Evolutionary conservation across 2,888 invertebrate species (phyloP), one percentile per base, ranked within the genome.

Genomic region (Aspidapion aeneum): DNA sequence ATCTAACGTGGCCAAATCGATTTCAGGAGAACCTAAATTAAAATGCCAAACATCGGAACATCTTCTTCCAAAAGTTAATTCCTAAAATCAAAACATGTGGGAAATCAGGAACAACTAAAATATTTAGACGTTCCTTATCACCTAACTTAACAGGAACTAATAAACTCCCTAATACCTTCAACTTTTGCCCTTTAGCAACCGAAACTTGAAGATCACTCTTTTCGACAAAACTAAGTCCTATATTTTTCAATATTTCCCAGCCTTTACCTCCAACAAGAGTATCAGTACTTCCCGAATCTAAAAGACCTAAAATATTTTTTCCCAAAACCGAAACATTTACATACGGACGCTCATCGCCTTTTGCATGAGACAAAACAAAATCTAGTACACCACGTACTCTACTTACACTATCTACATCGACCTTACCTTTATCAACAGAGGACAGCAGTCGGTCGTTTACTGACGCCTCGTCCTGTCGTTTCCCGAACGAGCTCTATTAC

Each of bases 61-160:
- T 61, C 9, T 18, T n/a, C 48, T 12, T 52, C 57, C 61, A 58
- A 61, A 61, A 61, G 17, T 61, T 51, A 3, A 19, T 61, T n/a
- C 57, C 61, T 9, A 61, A 16, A 20, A 2, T 57, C 57, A 57
- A 61, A 61, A 9, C 22, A 57, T 61, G 61, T 18, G 49, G 2
- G 22, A 57, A 19, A 16, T 48, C 9, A 19, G 61, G 61, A 20
- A 61, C n/a, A 61, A 61, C 22, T 48, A 20, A 57, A 20, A 61
- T 52, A 2, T 61, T 57, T 17, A 57, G 19, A 22, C 50, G 55
- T 17, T 57, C 48, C 3, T 20, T 51, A 48, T 57, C 56, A 7
- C 57, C 56, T n/a, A 61, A 20, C 2, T 51, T 48, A 7, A 61
- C 20, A 22, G 61, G 61, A 12, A 61, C 57, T 9, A 49, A 35